A percentile compares a stretch with the other conserved stretches of the same genome.
Conservation (phyloP, 1,140 invertebrate genomes). For the Heliconius hewitsoni region DNA sequence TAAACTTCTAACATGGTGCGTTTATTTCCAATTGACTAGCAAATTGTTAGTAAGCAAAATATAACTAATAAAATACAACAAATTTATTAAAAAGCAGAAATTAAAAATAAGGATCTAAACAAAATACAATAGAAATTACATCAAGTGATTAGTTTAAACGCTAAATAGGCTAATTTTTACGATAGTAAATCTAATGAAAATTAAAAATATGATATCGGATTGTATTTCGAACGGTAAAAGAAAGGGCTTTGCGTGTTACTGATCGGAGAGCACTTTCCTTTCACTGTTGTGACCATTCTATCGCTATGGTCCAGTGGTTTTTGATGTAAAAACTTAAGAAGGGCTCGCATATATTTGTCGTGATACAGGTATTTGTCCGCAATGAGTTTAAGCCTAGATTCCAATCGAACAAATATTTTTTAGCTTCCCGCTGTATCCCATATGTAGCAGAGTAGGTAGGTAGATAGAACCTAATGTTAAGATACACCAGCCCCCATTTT, state of each 20-base stretch:
- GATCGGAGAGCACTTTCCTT: constrained; percentile 1
- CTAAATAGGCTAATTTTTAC: background rate
- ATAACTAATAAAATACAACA: background rate
- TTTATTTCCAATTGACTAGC: too few relatives aligned
- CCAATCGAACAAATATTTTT: too few relatives aligned
- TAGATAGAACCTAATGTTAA: too few relatives aligned
- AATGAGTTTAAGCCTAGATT: too few relatives aligned
- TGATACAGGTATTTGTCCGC: too few relatives aligned
- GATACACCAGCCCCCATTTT: too few relatives aligned
- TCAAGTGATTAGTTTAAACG: background rate
- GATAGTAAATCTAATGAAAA: constrained; percentile 10
- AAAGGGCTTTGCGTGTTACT: background rate
- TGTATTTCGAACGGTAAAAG: constrained; percentile 11
- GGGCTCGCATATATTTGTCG: background rate
- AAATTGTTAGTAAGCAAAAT: too few relatives aligned
- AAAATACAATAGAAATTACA: background rate
- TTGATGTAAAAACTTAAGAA: background rate
- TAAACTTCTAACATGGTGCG: too few relatives aligned
- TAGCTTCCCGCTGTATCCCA: too few relatives aligned
- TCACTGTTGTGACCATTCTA: constrained; percentile 22
- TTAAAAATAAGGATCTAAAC: background rate
- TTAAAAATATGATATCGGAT: constrained; percentile 14
- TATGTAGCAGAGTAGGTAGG: too few relatives aligned
- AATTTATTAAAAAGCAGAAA: background rate
- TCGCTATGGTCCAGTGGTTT: constrained; percentile 2